A percentile compares a stretch with the other conserved stretches of the same genome.
phyloP scores from a whole-genome alignment of 1,140 invertebrate genomes.

The Drosophila kepulauana region DNA sequence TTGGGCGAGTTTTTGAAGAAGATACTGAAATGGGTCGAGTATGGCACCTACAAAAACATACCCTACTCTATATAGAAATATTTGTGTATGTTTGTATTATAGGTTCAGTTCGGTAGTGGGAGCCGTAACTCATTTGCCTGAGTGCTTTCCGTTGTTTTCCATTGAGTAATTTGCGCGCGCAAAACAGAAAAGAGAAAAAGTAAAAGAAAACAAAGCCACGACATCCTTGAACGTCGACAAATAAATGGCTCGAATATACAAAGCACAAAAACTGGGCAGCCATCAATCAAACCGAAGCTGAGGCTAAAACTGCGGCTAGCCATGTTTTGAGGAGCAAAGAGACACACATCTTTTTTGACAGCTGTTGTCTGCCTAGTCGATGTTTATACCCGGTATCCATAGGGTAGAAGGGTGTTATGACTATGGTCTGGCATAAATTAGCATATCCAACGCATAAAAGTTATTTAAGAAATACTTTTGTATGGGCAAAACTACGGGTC shows the following conservation, averaged over 20 bases:
- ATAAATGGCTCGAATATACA: conserved; percentile 29
- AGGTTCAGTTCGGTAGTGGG: not conserved
- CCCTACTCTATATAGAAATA: not conserved
- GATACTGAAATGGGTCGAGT: not conserved
- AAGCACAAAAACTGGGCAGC: conserved; percentile 1
- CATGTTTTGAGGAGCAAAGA: not conserved
- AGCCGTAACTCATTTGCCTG: conserved; percentile 71
- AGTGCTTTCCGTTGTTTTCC: conserved; percentile 77
- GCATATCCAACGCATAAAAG: no score
- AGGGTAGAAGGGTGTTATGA: no score
- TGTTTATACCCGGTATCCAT: no score
- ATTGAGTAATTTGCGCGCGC: conserved; percentile 46
- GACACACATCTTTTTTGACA: conserved; percentile 24
- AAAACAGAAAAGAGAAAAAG: conserved; percentile 13
- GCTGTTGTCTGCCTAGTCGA: conserved; percentile 24
- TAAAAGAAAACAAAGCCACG: conserved; percentile 36
- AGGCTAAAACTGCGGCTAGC: not conserved
- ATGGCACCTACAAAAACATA: conserved; percentile 8
- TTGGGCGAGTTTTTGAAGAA: conserved; percentile 10
- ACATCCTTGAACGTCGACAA: conserved; percentile 34
- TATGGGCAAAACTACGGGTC: no score
- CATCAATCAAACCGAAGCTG: conserved; percentile 22
- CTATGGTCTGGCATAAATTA: no score
- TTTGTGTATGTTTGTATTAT: not conserved
- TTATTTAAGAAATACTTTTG: not conserved